phyloP scores from a whole-genome alignment of 2,113 vertebrate species.

The Globicephala melas region DNA sequence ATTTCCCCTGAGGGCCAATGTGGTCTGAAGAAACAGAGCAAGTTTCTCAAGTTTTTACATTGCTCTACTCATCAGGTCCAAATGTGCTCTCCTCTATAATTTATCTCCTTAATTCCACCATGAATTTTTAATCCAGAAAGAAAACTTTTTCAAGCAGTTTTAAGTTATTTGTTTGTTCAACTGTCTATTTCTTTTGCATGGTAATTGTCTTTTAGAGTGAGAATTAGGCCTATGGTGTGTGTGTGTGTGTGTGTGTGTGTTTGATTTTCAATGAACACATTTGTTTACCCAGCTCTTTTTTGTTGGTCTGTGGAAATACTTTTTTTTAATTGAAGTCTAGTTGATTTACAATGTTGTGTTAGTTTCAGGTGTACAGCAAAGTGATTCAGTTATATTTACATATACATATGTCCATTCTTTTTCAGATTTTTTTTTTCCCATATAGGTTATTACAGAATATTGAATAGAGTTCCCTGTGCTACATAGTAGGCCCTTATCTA shows the following conservation, averaged over 20 bases:
- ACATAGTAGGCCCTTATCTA: neutral
- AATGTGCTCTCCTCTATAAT: neutral
- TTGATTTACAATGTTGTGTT: neutral
- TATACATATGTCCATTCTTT: neutral
- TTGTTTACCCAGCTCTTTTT: neutral
- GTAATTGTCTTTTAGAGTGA: neutral
- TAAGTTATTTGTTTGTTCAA: neutral
- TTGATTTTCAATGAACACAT: neutral
- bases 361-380: neutral
- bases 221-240: neutral
- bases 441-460: neutral
- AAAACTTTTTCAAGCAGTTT: neutral
- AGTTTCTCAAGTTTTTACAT: neutral
- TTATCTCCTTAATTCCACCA: neutral
- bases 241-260: neutral
- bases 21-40: neutral
- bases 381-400: neutral
- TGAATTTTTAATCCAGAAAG: neutral
- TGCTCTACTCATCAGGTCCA: neutral
- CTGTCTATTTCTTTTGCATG: neutral
- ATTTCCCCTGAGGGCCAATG: neutral
- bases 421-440: neutral
- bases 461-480: neutral
- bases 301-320: rapidly evolving
- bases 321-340: neutral